Conservation (phyloP, 2,888 invertebrate genomes). For the Platycnemis pennipes region DNA sequence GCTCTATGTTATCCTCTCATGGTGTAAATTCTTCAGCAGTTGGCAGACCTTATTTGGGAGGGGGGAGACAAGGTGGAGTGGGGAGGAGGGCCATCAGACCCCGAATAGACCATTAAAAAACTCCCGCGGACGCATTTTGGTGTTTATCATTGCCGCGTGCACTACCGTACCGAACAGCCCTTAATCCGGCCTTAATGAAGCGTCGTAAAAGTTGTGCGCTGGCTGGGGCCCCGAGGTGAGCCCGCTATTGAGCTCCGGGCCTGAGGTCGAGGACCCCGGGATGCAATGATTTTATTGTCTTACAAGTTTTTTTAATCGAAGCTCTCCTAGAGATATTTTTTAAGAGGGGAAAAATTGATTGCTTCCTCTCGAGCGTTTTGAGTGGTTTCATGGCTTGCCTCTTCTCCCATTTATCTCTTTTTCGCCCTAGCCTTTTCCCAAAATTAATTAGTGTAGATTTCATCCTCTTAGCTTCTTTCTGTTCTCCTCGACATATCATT, state of each 20-base stretch:
- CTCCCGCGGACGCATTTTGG: background rate
- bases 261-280: slow-evolving; percentile 15
- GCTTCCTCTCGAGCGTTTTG: background rate
- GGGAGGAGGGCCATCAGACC: background rate
- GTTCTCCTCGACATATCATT: background rate
- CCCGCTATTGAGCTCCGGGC: background rate
- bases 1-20: too few relatives aligned
- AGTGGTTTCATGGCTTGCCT: background rate
- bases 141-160: slow-evolving; percentile 26
- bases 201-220: background rate
- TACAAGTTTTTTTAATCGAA: background rate
- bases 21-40: background rate
- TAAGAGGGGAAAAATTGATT: background rate
- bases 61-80: background rate
- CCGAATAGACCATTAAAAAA: slow-evolving; percentile 14
- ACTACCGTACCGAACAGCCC: background rate
- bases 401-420: background rate
- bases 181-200: slow-evolving; percentile 30
- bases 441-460: too few relatives aligned
- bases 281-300: background rate
- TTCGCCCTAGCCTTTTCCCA: background rate
- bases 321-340: background rate
- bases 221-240: background rate
- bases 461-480: background rate
- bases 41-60: background rate